phyloP scores from a whole-genome alignment of 2,113 vertebrate species.

The Trematomus loennbergii region DNA sequence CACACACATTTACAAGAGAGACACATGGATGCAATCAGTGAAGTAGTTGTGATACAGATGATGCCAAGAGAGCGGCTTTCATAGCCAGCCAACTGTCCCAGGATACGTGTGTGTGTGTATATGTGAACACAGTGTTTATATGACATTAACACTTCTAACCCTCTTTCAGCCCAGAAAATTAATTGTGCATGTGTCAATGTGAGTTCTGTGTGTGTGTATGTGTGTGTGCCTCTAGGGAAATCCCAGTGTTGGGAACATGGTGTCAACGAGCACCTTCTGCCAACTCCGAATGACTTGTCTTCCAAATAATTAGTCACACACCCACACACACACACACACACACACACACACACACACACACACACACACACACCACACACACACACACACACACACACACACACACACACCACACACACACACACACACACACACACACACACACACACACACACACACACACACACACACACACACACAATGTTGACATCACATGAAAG shows the following conservation, averaged over 20 bases:
- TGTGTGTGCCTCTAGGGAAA: conserved; percentile 37
- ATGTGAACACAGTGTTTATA: conserved; percentile 20
- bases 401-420: conserved; percentile 7
- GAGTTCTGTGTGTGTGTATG: background rate
- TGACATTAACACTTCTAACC: conserved; percentile 39
- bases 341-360: conserved; percentile 4
- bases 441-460: conserved; percentile 11
- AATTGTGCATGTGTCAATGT: background rate
- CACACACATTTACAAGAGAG: conserved; percentile 11
- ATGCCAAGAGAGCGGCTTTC: conserved; percentile 58
- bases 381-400: conserved; percentile 11
- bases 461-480: conserved; percentile 1
- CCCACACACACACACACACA: conserved; percentile 8
- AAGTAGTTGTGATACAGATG: conserved; percentile 32
- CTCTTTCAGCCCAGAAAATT: conserved; percentile 34
- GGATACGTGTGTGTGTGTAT: conserved; percentile 22
- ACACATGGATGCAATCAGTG: conserved; percentile 29
- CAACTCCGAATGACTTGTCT: conserved; percentile 34
- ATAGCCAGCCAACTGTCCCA: conserved; percentile 53
- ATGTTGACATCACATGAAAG: conserved; percentile 1
- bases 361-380: conserved; percentile 2
- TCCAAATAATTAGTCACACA: conserved; percentile 31
- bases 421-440: conserved; percentile 3
- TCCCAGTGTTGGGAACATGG: conserved; percentile 32
- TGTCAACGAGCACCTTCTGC: conserved; percentile 47